Evolutionary conservation across 2,888 invertebrate genomes (phyloP), one percentile per base, ranked within the genome.

Genomic region (Phengaris arion): DNA sequence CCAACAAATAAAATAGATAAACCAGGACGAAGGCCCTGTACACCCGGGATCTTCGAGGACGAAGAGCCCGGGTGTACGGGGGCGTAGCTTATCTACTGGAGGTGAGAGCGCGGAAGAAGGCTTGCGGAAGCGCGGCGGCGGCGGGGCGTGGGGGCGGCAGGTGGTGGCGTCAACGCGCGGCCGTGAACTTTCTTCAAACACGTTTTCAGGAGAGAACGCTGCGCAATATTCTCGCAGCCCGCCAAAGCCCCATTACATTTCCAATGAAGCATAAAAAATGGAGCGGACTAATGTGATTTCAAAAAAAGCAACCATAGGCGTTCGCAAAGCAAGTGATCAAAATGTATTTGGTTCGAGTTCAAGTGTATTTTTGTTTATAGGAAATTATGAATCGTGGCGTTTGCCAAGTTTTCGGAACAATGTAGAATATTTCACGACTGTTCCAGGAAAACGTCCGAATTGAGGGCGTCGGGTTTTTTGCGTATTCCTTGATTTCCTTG

Each of bases 171-270:
- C 94, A 93, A 94, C 89, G 94, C 87, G 93, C 94, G 94, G 87
- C 94, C 94, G 87, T 94, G 94, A 94, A 94, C 94, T 93, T 94
- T 93, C 93, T 92, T 92, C 88, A 91, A 90, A 88, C 93, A 92
- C 91, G 92, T 92, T 93, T 92, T 93, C 92, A 93, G 93, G 90
- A 92, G 86, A 88, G 85, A 89, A 81, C 89, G 86, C 92, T 91
- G 92, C 92, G 92, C 91, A 93, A 88, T 92, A 89, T 85, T 87
- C 88, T 85, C 86, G 86, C 83, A 85, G 86, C 88, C 87, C 89
- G 85, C 83, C 86, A 83, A 85, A 85, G 84, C 84, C 88, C 87
- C 84, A 83, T 83, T 83, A 83, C 81, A 80, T 77, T 54, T 75
- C 72, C 57, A 51, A n/a, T 73, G 46, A 52, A 22, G 45, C 15